Conservation (phyloP, 2,797 vertebrate genomes). For the Discoglossus pictus region DNA sequence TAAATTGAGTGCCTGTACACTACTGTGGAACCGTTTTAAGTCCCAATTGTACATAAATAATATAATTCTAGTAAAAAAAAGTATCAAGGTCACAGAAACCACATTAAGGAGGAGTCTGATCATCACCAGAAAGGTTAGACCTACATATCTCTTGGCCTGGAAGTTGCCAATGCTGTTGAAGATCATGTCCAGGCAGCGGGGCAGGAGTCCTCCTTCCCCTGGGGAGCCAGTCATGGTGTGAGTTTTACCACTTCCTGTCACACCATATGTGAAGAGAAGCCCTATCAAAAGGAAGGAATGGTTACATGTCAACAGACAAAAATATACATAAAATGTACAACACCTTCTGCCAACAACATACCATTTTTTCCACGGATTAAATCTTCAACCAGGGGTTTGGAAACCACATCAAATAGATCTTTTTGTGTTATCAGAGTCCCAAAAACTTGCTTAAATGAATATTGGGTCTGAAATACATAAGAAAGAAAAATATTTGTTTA, state of each 20-base stretch:
- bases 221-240: constrained; percentile 94
- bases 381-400: constrained; percentile 88
- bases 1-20: no score
- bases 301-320: no score
- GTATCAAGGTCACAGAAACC: no score
- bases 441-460: constrained; percentile 94
- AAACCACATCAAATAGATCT: constrained; percentile 86
- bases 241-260: constrained; percentile 95
- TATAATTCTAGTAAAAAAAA: no score
- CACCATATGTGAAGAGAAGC: constrained; percentile 92
- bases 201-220: constrained; percentile 89
- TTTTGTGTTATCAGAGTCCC: constrained; percentile 79
- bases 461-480: constrained; percentile 78
- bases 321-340: no score
- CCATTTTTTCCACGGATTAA: constrained; percentile 91
- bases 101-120: no score
- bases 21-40: no score
- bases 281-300: constrained; percentile 67
- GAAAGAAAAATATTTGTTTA: neutral
- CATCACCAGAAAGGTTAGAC: constrained; percentile 51
- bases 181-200: constrained; percentile 92
- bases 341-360: no score
- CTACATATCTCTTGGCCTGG: constrained; percentile 93
- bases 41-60: no score
- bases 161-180: constrained; percentile 89